Evolutionary conservation across 2,888 invertebrate genomes (phyloP), one percentile per base, ranked within the genome.

Genomic region (Hylaea fasciaria): DNA sequence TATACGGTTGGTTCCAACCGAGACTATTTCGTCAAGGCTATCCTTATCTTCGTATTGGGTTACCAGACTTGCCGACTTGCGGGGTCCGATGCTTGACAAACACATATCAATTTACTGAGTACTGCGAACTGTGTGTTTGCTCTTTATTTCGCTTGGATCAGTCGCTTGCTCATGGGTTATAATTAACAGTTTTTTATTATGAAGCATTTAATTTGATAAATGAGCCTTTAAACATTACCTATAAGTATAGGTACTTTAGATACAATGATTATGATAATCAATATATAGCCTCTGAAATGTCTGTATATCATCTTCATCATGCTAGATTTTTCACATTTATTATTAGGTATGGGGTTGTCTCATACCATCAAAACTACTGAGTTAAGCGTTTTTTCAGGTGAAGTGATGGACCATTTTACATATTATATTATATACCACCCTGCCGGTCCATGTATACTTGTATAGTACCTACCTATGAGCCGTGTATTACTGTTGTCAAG

Each of bases 1-100:
- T 11, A 35, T 67, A 62, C 37, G 45, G 55, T 54, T 64, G 41
- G 14, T 54, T 61, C 68, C 68, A 72, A 68, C 69, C 68, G 72
- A 13, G 45, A 52, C 51, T 61, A 47, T 51, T 79, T 77, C 73
- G 80, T 82, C 87, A 87, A 86, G 87, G 86, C 75, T 78, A 78
- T 66, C 61, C 77, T 86, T 88, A 88, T 88, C 86, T 81, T 65
- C 74, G 85, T 82, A 73, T 89, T 77, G 66, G 78, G 85, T 90
- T 89, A 83, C 88, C 76, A 87, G 79, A 87, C 81, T 73, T 76
- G 81, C 85, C 85, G 87, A 80, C 81, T 77, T 77, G 77, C 76
- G 73, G 22, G 57, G 52, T 46, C 45, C 9, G 17, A 56, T 48
- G 58, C 53, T 48, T 55, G 54, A 60, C 60, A 67, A 72, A 72